These are phyloP conservation scores for Reinhardtius hippoglossoides DNA, from an alignment of 2,113 vertebrate genomes.

Conservation along the genomic window DNA sequence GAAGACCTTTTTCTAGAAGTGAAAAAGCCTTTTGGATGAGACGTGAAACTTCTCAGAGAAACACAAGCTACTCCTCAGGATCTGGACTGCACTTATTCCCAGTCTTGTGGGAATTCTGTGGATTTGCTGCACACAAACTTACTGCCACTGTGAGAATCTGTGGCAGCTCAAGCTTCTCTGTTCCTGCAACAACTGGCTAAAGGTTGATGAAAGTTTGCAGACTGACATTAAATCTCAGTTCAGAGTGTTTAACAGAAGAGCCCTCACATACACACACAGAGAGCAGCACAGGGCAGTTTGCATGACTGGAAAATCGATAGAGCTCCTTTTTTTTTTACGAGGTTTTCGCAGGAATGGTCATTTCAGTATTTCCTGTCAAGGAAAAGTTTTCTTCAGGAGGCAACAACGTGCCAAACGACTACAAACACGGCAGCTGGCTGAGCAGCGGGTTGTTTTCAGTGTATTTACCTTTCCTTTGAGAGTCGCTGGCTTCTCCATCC, in stretches of 20 bases:
- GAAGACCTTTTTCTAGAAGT: too few relatives aligned
- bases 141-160: not conserved
- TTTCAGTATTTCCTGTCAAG: conserved; percentile 54
- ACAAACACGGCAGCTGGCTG: conserved; percentile 2
- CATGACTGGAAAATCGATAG: conserved; percentile 77
- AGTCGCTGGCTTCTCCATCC: conserved; percentile 84
- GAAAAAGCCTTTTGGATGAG: too few relatives aligned
- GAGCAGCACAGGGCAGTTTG: conserved; percentile 35
- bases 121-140: conserved; percentile 8
- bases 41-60: not conserved
- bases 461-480: conserved; percentile 80
- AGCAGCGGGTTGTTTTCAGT: not conserved
- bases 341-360: conserved; percentile 61
- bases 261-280: not conserved
- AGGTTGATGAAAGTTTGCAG: not conserved
- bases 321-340: conserved; percentile 53
- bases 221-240: not conserved
- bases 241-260: not conserved
- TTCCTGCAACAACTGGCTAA: conserved; percentile 12
- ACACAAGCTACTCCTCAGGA: too few relatives aligned
- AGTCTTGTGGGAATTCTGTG: not conserved
- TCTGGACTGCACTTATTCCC: not conserved
- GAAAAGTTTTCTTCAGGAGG: not conserved
- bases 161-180: conserved; percentile 1
- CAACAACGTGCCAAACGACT: conserved; percentile 9